Conservation (phyloP, 2,888 invertebrate genomes). For the Atherix ibis region DNA sequence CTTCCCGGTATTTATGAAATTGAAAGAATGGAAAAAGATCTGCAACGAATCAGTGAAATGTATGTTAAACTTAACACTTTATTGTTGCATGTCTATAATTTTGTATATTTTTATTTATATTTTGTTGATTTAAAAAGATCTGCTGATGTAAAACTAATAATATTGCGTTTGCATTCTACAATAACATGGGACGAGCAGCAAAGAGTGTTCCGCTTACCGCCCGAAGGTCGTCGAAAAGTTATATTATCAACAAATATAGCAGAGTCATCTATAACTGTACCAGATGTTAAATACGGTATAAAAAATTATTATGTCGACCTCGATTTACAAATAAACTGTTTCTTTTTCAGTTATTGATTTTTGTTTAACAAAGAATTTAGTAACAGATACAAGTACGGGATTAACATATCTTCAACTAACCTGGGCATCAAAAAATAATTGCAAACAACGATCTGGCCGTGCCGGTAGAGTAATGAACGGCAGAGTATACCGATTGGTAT, state of each 20-base stretch:
- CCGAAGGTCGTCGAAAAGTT: conserved; percentile 46
- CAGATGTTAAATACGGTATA: conserved; percentile 57
- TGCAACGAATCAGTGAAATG: conserved; percentile 17
- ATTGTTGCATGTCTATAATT: neutral
- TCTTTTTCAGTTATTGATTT: conserved; percentile 65
- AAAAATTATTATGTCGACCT: neutral
- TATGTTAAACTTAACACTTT: conserved; percentile 2
- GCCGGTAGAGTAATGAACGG: conserved; percentile 79
- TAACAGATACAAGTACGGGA: conserved; percentile 61
- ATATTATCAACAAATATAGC: conserved; percentile 85
- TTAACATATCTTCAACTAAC: conserved; percentile 45
- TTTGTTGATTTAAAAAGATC: too few relatives aligned
- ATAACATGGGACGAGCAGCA: conserved; percentile 65
- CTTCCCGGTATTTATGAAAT: conserved; percentile 80
- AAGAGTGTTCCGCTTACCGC: conserved; percentile 34
- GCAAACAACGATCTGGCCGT: conserved; percentile 77
- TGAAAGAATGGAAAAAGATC: conserved; percentile 43
- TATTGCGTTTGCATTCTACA: conserved; percentile 48
- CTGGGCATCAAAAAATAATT: conserved; percentile 85
- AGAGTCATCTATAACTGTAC: conserved; percentile 82
- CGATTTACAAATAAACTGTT: neutral
- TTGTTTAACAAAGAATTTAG: conserved; percentile 72
- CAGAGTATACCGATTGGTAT: conserved; percentile 68
- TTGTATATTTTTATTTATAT: neutral
- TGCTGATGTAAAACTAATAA: conserved; percentile 16